Percentiles rank a stretch among this genome's conserved stretches.
Evolutionary conservation across 2,113 vertebrate genomes (phyloP).

Genomic region (Tragulus kanchil): DNA sequence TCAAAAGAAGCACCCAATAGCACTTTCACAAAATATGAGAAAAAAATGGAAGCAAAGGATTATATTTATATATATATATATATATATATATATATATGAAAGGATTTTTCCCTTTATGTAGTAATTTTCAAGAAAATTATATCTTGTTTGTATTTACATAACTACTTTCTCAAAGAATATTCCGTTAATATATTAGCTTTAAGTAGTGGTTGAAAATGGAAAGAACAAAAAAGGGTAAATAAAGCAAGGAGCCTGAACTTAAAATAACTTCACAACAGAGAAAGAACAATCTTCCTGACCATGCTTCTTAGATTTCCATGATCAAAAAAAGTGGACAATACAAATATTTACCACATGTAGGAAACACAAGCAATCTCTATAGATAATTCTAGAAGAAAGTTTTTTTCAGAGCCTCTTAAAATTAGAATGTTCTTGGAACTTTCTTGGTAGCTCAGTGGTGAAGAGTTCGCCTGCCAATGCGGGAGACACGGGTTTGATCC

Average conservation of each 20-base stretch:
- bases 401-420: background rate
- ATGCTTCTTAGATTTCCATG: background rate
- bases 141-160: background rate
- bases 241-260: constrained; percentile 1
- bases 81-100: background rate
- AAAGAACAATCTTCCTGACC: background rate
- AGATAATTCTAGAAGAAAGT: background rate
- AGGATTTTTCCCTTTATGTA: constrained; percentile 8
- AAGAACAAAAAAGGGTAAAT: background rate
- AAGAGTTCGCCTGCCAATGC: too few species aligned
- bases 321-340: background rate
- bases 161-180: background rate
- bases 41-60: background rate
- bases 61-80: background rate
- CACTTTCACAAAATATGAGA: background rate
- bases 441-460: too few species aligned
- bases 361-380: background rate
- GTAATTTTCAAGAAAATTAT: constrained; percentile 39
- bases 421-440: background rate
- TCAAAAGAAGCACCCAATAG: constrained; percentile 2
- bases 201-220: background rate
- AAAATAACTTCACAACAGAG: constrained; percentile 14
- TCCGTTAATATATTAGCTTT: background rate
- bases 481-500: too few species aligned
- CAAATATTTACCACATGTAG: background rate